Conservation (phyloP, 2,113 vertebrate genomes). For the Brienomyrus brachyistius region DNA sequence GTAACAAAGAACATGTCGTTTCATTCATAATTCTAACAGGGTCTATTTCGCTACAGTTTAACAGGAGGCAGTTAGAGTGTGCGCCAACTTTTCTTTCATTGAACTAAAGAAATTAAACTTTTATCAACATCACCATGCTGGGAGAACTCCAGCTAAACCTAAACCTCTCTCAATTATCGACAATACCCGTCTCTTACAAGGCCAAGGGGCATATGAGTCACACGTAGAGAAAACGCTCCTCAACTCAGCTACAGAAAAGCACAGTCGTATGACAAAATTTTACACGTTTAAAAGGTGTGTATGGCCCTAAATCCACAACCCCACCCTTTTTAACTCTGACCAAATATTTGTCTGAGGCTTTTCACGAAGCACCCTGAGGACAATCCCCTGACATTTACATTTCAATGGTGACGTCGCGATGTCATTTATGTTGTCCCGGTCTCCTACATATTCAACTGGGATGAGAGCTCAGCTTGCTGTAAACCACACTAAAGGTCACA, state of each 20-base stretch:
- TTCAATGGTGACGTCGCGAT: neutral
- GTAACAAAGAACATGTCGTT: neutral
- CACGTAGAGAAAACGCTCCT: neutral
- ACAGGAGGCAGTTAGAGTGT: neutral
- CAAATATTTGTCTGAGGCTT: conserved; percentile 7
- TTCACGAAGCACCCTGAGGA: neutral
- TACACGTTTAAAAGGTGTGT: neutral
- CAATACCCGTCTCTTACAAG: neutral
- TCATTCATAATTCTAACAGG: neutral
- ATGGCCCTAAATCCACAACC: conserved; percentile 5
- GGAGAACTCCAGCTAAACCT: neutral
- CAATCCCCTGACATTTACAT: conserved; percentile 5
- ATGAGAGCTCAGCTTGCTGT: neutral
- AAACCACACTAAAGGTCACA: conserved; percentile 8
- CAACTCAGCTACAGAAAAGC: neutral
- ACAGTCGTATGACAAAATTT: neutral
- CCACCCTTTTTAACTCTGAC: conserved; percentile 3
- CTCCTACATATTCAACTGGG: neutral
- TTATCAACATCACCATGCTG: neutral
- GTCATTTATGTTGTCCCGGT: neutral
- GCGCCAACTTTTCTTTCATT: neutral
- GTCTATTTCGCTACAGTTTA: neutral
- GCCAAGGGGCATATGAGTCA: neutral
- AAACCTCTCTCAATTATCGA: neutral
- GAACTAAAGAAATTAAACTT: neutral